Evolutionary conservation across 2,797 vertebrate species (phyloP).

Genomic region (Typhlichthys subterraneus): DNA sequence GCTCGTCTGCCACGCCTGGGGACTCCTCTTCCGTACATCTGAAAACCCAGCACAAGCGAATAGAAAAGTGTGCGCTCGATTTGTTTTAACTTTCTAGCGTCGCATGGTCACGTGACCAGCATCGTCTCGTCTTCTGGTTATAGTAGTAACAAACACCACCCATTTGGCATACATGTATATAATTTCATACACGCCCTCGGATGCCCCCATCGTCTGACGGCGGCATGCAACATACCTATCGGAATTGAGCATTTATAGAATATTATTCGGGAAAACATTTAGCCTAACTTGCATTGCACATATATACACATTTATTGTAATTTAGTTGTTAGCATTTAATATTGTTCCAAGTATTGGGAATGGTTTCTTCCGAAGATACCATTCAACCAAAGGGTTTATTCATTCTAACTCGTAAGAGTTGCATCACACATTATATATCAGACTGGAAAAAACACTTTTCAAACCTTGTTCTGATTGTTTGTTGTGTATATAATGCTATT

Average conservation of each 20-base stretch:
- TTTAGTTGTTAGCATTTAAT: neutral
- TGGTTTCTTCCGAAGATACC: slow-evolving; percentile 59
- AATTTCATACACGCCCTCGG: slow-evolving; percentile 31
- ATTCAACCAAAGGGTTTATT: slow-evolving; percentile 13
- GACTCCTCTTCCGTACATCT: slow-evolving; percentile 74
- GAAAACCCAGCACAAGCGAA: slow-evolving; percentile 31
- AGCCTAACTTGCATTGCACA: no score
- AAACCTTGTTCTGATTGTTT: neutral
- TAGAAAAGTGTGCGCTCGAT: slow-evolving; percentile 37
- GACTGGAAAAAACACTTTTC: neutral
- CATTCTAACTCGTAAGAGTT: rapidly evolving
- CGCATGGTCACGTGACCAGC: neutral
- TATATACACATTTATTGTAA: neutral
- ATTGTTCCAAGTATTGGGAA: neutral
- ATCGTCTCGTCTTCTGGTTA: rapidly evolving
- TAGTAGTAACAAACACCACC: slow-evolving; percentile 11
- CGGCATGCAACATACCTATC: neutral
- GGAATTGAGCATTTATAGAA: neutral
- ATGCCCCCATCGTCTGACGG: neutral
- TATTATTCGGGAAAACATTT: no score
- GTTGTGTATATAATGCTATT: rapidly evolving
- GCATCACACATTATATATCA: neutral
- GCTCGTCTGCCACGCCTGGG: slow-evolving; percentile 79
- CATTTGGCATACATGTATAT: rapidly evolving
- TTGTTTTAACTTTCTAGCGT: rapidly evolving